Conservation (phyloP, 2,888 invertebrate genomes). For the Parnassius smintheus region DNA sequence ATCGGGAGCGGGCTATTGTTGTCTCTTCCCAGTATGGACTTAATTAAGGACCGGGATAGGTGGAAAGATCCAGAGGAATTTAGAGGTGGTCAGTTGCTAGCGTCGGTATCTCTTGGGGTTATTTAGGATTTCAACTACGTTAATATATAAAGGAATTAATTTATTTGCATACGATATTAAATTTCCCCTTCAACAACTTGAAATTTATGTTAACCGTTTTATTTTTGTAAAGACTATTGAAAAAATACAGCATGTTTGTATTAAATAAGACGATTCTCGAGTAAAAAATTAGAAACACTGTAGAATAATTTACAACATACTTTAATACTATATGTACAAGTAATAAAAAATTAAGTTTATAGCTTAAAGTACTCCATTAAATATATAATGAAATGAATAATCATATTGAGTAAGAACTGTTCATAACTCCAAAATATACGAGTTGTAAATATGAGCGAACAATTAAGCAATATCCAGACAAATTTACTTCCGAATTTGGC, state of each 20-base stretch:
- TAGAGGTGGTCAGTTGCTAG: slow-evolving; percentile 48
- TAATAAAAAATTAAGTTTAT: too few relatives aligned
- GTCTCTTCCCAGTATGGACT: slow-evolving; percentile 76
- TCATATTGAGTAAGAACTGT: not conserved
- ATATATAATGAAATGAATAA: too few relatives aligned
- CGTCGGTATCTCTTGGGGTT: slow-evolving; percentile 17
- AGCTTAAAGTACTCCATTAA: too few relatives aligned
- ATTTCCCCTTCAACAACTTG: not conserved
- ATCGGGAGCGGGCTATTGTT: slow-evolving; percentile 74
- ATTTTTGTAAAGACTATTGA: too few relatives aligned
- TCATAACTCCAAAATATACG: slow-evolving; percentile 17
- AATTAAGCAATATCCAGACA: slow-evolving; percentile 41
- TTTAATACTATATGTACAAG: not conserved
- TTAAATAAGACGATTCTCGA: too few relatives aligned
- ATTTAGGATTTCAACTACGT: slow-evolving; percentile 11
- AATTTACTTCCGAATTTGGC: slow-evolving; percentile 65
- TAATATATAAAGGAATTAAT: not conserved
- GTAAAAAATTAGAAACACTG: too few relatives aligned
- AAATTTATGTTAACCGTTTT: not conserved
- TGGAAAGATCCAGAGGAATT: slow-evolving; percentile 73
- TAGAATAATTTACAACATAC: not conserved
- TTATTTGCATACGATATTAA: not conserved
- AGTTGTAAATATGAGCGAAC: slow-evolving; percentile 21
- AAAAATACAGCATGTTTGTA: too few relatives aligned
- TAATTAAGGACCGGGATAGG: slow-evolving; percentile 72